These are phyloP conservation scores for Strix uralensis DNA, from an alignment of 2,113 vertebrate genomes.

Conservation along the genomic window DNA sequence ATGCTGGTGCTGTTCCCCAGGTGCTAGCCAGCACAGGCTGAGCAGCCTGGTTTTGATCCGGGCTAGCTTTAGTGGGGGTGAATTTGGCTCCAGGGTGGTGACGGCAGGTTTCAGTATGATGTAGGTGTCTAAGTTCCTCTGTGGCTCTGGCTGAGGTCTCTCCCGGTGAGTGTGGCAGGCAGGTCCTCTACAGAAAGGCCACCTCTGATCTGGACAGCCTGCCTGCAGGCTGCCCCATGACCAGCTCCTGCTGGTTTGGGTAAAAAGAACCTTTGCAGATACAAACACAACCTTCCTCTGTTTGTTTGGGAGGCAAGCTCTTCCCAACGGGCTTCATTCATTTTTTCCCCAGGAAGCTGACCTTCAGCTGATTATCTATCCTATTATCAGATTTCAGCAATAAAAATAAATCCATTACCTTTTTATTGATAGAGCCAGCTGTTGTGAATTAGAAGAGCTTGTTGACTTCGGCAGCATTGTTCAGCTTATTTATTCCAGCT, in stretches of 20 bases:
- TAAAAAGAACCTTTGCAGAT: not conserved
- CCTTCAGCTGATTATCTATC: not conserved
- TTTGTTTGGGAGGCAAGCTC: not conserved
- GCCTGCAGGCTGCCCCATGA: not conserved
- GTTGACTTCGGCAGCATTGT: not conserved
- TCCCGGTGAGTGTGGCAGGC: not conserved
- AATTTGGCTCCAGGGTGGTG: not conserved
- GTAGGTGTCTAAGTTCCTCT: not conserved
- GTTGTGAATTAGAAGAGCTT: not conserved
- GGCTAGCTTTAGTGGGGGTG: not conserved
- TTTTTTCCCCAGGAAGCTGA: not conserved
- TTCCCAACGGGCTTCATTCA: not conserved
- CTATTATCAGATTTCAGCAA: not conserved
- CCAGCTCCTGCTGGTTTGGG: not conserved
- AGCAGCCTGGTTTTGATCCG: not conserved
- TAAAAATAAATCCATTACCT: not conserved
- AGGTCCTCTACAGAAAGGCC: not conserved
- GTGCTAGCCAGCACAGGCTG: not conserved
- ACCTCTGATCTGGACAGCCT: not conserved
- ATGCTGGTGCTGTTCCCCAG: not conserved
- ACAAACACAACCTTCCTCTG: not conserved
- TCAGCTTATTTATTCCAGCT: not conserved
- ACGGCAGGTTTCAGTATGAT: fast-evolving
- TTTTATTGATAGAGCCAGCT: not conserved
- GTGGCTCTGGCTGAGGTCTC: not conserved